Percentiles rank a stretch among this genome's conserved stretches.
phyloP scores from a whole-genome alignment of 2,113 vertebrate genomes.

The Micronycteris hirsuta region DNA sequence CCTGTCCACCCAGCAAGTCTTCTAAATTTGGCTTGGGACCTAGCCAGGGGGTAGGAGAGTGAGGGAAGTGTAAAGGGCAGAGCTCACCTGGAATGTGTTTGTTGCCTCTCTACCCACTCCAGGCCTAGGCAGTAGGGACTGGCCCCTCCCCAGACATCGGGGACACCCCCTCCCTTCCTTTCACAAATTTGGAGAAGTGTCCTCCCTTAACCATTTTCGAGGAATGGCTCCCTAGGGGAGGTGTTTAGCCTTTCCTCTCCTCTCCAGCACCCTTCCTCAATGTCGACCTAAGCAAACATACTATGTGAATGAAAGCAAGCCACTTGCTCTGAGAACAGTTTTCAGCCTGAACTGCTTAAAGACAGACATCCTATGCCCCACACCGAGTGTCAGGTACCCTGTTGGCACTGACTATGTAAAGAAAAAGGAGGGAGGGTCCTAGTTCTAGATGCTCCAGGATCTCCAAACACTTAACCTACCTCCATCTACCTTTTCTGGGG shows the following conservation, averaged over 20 bases:
- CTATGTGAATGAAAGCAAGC: background rate
- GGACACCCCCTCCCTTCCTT: background rate
- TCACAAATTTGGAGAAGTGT: background rate
- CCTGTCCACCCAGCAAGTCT: background rate
- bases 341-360: background rate
- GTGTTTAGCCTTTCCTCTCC: background rate
- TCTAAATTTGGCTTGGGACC: background rate
- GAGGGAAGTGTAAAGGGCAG: slow-evolving; percentile 27
- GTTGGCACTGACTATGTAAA: background rate
- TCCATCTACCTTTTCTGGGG: background rate
- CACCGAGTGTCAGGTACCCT: background rate
- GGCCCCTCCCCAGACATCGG: background rate
- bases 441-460: background rate
- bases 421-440: background rate
- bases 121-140: background rate
- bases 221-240: background rate
- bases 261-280: background rate
- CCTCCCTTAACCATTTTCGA: background rate
- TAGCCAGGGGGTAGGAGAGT: background rate
- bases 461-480: background rate
- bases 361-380: background rate
- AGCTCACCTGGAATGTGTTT: slow-evolving; percentile 23
- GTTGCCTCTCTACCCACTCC: background rate
- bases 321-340: background rate
- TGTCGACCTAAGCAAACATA: background rate